Evolutionary conservation across 2,113 vertebrate genomes (phyloP), one percentile per base, ranked within the genome.

Genomic region (Sminthopsis crassicaudata): DNA sequence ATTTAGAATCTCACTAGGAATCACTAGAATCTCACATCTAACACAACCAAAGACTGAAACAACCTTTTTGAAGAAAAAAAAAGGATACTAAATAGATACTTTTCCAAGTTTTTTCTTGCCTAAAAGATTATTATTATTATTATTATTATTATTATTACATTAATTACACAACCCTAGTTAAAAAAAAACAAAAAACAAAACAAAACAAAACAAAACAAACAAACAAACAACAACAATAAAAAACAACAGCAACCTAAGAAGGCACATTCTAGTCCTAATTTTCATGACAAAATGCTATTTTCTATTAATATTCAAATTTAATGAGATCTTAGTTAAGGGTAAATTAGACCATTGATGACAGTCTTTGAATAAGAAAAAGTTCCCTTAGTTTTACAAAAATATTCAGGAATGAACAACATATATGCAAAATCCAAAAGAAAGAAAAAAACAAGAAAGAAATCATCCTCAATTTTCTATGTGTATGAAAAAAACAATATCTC

Each of bases 61-160:
- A 93, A 8, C 3, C 91, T 91, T 23, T 51, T 90, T 48, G 92
- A 88, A 19, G 8, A 76, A 88, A 46, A 36, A 51, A 54, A 91
- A 8, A 46, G 1, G 84, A 76, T 54, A 4, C 0, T 19, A 95
- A n/a, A 0, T 30, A 76, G 92, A 92, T 0, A 60, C 55, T 51
- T 90, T 91, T 3, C 94, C 51, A 95, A 11, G 25, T 23, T 25
- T 92, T 90, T 2, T 91, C 1, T 30, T 95, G 2, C 36, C 27
- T 92, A 36, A 53, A 48, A 60, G 2, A 24, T 91, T 42, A 91
- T 84, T 93, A 96, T 91, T 96, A 51, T 57, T 95, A 95, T 93
- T 24, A 76, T 93, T 23, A 76, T 94, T 88, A 91, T 96, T 94
- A 96, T 90, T 95, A 48, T 90, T 94, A 96, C 92, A 27, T 55